Evolutionary conservation across 2,888 invertebrate genomes (phyloP).

Genomic region (Zygothrica quintamaculata): DNA sequence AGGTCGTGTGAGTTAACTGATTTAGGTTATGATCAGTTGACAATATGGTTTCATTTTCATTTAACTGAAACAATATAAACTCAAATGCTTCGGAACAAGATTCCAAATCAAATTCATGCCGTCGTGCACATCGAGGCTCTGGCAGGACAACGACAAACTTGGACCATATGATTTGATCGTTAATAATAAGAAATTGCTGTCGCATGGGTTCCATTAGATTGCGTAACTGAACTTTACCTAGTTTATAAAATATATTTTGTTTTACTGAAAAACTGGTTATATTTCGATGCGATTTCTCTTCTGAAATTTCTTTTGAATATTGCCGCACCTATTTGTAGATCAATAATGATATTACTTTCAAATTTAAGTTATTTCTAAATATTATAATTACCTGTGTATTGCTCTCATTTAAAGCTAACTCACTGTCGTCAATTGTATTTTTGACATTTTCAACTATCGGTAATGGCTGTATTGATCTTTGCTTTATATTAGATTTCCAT

Average conservation of each 20-base stretch:
- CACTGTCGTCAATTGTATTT: neutral
- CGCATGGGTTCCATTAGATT: neutral
- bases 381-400: slow-evolving; percentile 5
- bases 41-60: too few relatives aligned
- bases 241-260: too few relatives aligned
- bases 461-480: neutral
- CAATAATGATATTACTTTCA: too few relatives aligned
- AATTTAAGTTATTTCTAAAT: too few relatives aligned
- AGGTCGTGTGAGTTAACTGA: too few relatives aligned
- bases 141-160: neutral
- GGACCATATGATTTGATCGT: neutral
- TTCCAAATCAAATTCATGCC: neutral
- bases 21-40: too few relatives aligned
- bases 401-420: neutral
- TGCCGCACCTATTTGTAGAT: too few relatives aligned
- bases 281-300: too few relatives aligned
- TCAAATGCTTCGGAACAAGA: too few relatives aligned
- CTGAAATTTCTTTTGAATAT: too few relatives aligned
- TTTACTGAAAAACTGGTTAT: too few relatives aligned
- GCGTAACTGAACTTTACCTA: neutral
- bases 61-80: too few relatives aligned
- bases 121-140: neutral
- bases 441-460: neutral
- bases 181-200: neutral
- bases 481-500: neutral